Conservation (phyloP, 2,113 vertebrate genomes). For the Boulengeromyrus knoepffleri region DNA sequence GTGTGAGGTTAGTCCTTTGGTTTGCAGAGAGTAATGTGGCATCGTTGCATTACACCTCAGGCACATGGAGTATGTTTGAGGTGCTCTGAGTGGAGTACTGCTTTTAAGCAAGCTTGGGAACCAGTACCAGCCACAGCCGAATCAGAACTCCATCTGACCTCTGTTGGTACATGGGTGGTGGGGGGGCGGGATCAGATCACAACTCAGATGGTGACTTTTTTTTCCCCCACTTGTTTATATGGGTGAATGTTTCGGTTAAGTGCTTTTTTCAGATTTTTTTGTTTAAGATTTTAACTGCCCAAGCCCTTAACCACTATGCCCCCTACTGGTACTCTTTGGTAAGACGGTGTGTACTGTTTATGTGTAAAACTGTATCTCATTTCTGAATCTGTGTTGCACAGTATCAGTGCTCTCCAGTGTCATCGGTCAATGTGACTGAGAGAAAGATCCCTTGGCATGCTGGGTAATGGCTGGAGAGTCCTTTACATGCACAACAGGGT, state of each 20-base stretch:
- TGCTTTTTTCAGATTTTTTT: background rate
- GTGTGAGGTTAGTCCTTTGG: background rate
- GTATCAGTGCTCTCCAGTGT: background rate
- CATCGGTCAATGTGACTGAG: background rate
- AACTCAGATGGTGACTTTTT: background rate
- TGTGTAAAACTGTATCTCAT: background rate
- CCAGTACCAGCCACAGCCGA: background rate
- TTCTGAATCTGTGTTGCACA: background rate
- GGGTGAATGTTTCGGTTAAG: background rate
- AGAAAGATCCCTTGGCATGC: background rate
- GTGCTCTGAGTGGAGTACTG: background rate
- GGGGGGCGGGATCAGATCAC: background rate
- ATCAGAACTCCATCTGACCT: background rate
- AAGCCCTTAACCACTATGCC: background rate
- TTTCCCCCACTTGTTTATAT: background rate
- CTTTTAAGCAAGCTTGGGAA: background rate
- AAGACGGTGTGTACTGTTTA: background rate
- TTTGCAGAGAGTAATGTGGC: background rate
- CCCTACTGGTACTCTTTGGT: background rate
- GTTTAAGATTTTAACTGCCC: background rate
- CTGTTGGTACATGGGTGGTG: background rate
- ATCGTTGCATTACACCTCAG: background rate
- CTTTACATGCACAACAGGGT: background rate
- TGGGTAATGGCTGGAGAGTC: background rate
- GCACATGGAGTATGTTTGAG: background rate